Base-by-base conservation (phyloP, 2,113 vertebrate genomes). In the Fulmarus glacialis region DNA sequence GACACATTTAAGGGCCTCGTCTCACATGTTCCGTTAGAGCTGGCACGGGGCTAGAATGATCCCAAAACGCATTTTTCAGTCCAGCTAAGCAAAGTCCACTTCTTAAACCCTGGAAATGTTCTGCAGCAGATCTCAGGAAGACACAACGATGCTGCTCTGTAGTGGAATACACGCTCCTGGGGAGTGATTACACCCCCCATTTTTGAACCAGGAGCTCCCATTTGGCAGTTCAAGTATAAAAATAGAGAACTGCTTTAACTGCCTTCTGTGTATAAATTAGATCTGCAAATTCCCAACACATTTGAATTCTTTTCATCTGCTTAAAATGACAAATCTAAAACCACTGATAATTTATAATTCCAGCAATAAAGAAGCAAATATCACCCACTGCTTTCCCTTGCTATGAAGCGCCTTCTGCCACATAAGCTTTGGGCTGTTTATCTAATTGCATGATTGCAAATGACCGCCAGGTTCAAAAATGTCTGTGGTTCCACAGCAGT, bases 171-270 rank as follows among this genome's bases (percentile, higher is more conserved):
- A 56, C 0, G 22, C 59, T 75, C 63, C 59, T 2, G 0, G 7
- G 68, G 59, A 91, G 64, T 4, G 50, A 83, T 68, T 66, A 34
- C 40, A 36, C 40, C 8, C 55, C 73, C 62, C 26, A 30, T 70
- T 95, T 93, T 74, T 81, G 73, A 95, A 67, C 48, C 30, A 82
- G 71, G 92, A 90, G 80, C 66, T 73, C 70, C 83, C 64, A 91
- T 50, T 89, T 75, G 58, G 75, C 85, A 97, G 89, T 60, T 67
- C 42, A 84, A 84, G 58, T 78, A 79, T 58, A 94, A 97, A 97
- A 97, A 87, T 17, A 97, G 74, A 89, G 56, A 52, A 58, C 47
- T 29, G 34, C 80, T 91, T 85, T 63, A 93, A 59, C 20, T 26
- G 45, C 71, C 77, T 91, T 60, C 75, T 91, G 42, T 64, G 64